Base-by-base conservation (phyloP, 2,797 vertebrate genomes). In the Sebastes kiyomatsui region DNA sequence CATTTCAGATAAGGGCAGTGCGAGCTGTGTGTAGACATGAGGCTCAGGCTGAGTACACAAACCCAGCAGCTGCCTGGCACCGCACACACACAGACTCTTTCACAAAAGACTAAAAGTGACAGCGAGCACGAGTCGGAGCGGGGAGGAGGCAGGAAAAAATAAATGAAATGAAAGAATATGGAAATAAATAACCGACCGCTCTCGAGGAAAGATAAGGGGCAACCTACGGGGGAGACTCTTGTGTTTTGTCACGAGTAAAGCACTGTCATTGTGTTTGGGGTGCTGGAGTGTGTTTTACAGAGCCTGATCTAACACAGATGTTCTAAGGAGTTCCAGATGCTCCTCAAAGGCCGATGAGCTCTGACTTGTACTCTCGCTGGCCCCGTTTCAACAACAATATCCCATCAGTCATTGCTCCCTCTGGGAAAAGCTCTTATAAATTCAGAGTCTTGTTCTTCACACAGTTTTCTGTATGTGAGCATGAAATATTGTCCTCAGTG, bases 1-100 rank as follows among this genome's bases (percentile, higher is more conserved):
- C 88, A 87, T 92, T 94, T 91, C 86, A 93, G 95, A 95, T 95
- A 95, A 95, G 93, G 80, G 59, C 89, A 75, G 72, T 67, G 84
- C 7, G 87, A 92, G 84, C 85, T 76, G 86, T 87, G 92, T 92
- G 91, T 89, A 91, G 91, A 94, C 91, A 93, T 70, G 86, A 91
- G 76, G 90, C 90, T 88, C 79, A 85, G 88, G 88, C 94, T 94
- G 92, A 92, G 90, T 92, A 95, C 93, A 95, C 93, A 94, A 91
- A 91, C 87, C 75, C 73, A 72, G 86, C 87, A 90, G 85, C 87
- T 85, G 88, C 85, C 84, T 82, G 80, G 78, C 90, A 90, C 86
- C 28, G 30, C 60, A 22, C 60, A 67, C 72, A 73, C 67, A 79
- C 78, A 77, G 20, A 75, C 72, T 22, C 83, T 76, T 67, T 71